phyloP scores from a whole-genome alignment of 2,888 invertebrate genomes.

The Apodemia hepburni region DNA sequence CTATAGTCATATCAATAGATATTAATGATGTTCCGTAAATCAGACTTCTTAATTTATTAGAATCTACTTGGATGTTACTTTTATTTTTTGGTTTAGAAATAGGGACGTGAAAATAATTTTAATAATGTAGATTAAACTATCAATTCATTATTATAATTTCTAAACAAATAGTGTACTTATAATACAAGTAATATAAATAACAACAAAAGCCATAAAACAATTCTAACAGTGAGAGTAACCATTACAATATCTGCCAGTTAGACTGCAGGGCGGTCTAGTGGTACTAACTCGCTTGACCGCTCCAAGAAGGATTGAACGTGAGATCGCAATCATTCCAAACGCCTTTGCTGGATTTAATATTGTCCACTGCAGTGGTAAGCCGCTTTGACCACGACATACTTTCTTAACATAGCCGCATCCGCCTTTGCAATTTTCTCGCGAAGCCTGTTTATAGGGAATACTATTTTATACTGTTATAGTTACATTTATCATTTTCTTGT shows the following conservation, averaged over 20 bases:
- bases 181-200: neutral
- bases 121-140: too few relatives aligned
- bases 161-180: neutral
- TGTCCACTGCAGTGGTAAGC: constrained; percentile 40
- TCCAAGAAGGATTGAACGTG: constrained; percentile 43
- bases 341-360: constrained; percentile 45
- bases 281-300: constrained; percentile 21
- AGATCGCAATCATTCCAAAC: constrained; percentile 47
- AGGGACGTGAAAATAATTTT: too few relatives aligned
- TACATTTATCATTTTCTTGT: constrained; percentile 20
- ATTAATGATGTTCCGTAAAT: too few relatives aligned
- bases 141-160: too few relatives aligned
- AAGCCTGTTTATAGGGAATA: constrained; percentile 48
- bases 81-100: too few relatives aligned
- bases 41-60: too few relatives aligned
- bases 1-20: too few relatives aligned
- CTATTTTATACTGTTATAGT: constrained; percentile 40
- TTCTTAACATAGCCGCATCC: constrained; percentile 63
- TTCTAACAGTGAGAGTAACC: neutral
- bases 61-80: too few relatives aligned
- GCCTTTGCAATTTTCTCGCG: constrained; percentile 47
- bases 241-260: constrained; percentile 9
- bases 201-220: neutral
- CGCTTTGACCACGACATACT: constrained; percentile 58
- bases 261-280: constrained; percentile 5